Percentiles rank a stretch among this genome's conserved stretches.
These are phyloP conservation scores for Tenodera sinensis DNA, from an alignment of 2,888 invertebrate genomes.

Conservation along the genomic window DNA sequence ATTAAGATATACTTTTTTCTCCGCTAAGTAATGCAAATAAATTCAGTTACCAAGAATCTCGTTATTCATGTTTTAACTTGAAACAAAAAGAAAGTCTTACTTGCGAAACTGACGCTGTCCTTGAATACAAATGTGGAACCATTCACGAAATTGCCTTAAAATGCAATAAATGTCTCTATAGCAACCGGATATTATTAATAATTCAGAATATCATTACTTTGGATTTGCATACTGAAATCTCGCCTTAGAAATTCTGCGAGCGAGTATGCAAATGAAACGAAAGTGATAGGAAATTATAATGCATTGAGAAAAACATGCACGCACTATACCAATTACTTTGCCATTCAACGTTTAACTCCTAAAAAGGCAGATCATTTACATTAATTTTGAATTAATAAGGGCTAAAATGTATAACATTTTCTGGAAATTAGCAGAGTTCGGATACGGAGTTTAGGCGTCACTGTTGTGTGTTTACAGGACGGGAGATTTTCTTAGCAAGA, in stretches of 20 bases:
- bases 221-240: neutral
- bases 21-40: too few relatives aligned
- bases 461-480: too few relatives aligned
- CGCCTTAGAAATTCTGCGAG: neutral
- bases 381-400: neutral
- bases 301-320: neutral
- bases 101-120: neutral
- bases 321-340: neutral
- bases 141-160: neutral
- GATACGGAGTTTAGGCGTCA: neutral
- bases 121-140: neutral
- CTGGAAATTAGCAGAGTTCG: neutral
- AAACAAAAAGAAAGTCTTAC: too few relatives aligned
- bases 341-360: neutral
- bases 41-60: too few relatives aligned
- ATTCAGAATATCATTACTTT: neutral
- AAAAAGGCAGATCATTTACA: neutral
- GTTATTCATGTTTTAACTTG: too few relatives aligned
- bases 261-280: neutral
- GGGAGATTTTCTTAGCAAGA: too few relatives aligned
- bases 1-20: too few relatives aligned
- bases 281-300: neutral
- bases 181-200: neutral
- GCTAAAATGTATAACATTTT: neutral
- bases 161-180: neutral